Evolutionary conservation across 2,113 vertebrate genomes (phyloP).

Genomic region (Neopipo cinnamomea): DNA sequence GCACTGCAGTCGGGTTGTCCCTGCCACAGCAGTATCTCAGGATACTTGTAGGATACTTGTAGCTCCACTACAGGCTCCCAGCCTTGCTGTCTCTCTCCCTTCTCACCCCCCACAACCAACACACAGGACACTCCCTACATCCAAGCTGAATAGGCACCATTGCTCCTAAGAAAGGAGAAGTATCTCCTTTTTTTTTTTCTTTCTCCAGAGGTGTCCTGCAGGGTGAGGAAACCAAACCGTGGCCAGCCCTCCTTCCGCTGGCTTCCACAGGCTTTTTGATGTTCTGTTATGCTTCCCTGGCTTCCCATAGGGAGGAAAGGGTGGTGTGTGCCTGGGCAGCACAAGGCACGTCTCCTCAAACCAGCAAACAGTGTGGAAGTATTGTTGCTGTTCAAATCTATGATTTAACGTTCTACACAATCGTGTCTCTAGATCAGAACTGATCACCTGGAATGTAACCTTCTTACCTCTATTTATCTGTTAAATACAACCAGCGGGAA

Average conservation of each 20-base stretch:
- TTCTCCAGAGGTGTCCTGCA: background rate
- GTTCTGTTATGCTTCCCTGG: background rate
- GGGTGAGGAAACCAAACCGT: background rate
- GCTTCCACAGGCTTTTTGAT: constrained; percentile 4
- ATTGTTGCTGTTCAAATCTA: background rate
- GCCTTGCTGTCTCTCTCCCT: background rate
- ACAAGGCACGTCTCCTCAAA: background rate
- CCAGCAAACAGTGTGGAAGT: background rate
- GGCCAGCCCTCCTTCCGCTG: background rate
- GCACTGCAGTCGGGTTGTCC: background rate
- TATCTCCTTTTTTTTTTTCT: background rate
- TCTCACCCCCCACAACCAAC: background rate
- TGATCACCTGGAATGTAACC: background rate
- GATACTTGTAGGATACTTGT: background rate
- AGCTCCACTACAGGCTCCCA: background rate
- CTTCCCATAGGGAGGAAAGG: background rate
- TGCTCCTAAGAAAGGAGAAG: background rate
- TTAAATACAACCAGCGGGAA: constrained; percentile 79
- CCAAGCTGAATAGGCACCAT: background rate
- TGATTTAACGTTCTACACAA: background rate
- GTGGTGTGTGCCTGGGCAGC: background rate
- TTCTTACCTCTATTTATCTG: background rate
- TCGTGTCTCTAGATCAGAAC: background rate
- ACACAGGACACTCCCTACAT: background rate
- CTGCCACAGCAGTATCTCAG: background rate